phyloP scores from a whole-genome alignment of 2,888 invertebrate genomes.

The Ypsolopha sequella region DNA sequence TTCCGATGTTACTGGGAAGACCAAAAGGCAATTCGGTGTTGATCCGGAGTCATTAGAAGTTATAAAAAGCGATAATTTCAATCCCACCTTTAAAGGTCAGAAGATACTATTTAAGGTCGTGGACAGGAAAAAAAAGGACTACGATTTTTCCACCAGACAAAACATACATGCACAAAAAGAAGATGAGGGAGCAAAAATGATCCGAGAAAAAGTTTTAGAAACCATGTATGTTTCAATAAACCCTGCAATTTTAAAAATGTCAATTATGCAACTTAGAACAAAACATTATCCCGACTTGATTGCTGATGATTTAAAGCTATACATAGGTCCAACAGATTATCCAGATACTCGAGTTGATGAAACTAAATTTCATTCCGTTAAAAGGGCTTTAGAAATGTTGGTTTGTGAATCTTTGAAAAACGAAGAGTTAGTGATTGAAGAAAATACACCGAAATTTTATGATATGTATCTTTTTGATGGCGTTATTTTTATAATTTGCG shows the following conservation, averaged over 20 bases:
- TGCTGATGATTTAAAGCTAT: conserved; percentile 50
- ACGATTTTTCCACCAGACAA: conserved; percentile 20
- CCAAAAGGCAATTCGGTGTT: conserved; percentile 56
- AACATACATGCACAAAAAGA: conserved; percentile 9
- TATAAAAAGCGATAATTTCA: conserved; percentile 42
- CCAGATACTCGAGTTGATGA: conserved; percentile 52
- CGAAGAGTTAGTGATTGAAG: conserved; percentile 17
- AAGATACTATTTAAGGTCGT: conserved; percentile 43
- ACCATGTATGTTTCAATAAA: conserved; percentile 41
- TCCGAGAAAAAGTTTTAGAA: conserved; percentile 30
- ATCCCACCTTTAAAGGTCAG: conserved; percentile 39
- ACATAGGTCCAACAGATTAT: conserved; percentile 47
- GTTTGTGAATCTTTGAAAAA: conserved; percentile 25
- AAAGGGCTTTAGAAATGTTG: conserved; percentile 35
- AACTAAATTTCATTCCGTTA: conserved; percentile 33
- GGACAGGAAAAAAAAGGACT: conserved; percentile 49
- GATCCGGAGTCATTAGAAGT: conserved; percentile 51
- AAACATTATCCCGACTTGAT: conserved; percentile 51
- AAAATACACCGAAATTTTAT: conserved; percentile 37
- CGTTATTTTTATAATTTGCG: conserved; percentile 53
- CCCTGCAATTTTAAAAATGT: conserved; percentile 32
- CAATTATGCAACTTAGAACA: conserved; percentile 39
- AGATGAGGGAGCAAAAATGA: conserved; percentile 19
- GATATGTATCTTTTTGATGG: conserved; percentile 58
- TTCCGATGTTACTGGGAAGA: conserved; percentile 54